phyloP scores from a whole-genome alignment of 2,113 vertebrate species.

The Rhabdomys dilectus region DNA sequence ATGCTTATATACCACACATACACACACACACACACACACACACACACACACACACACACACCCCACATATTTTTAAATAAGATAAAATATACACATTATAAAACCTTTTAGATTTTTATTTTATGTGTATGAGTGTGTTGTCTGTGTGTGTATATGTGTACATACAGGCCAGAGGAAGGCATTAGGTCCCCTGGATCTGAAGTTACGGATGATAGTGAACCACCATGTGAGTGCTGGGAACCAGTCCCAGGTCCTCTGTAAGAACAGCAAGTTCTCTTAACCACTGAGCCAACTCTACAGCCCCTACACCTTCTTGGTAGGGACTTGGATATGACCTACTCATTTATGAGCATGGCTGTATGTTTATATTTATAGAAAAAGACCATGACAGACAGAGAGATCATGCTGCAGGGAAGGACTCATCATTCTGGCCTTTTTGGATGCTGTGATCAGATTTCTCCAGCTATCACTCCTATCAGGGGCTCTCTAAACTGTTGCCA shows the following conservation, averaged over 20 bases:
- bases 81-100: background rate
- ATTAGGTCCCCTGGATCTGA: background rate
- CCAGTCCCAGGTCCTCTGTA: background rate
- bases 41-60: no score
- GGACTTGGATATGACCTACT: slow-evolving; percentile 13
- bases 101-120: background rate
- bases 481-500: background rate
- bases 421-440: background rate
- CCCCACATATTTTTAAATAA: no score
- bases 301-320: background rate
- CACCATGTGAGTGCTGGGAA: background rate
- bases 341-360: background rate
- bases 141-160: background rate
- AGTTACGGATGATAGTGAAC: background rate
- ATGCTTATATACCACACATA: background rate
- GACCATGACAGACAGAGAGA: background rate
- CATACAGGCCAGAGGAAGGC: background rate
- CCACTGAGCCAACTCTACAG: background rate
- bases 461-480: background rate
- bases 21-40: no score
- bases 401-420: background rate
- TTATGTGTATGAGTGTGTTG: background rate
- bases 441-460: background rate
- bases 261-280: background rate
- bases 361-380: background rate